Evolutionary conservation across 2,888 invertebrate species (phyloP).

Genomic region (Drosophila neonasuta): DNA sequence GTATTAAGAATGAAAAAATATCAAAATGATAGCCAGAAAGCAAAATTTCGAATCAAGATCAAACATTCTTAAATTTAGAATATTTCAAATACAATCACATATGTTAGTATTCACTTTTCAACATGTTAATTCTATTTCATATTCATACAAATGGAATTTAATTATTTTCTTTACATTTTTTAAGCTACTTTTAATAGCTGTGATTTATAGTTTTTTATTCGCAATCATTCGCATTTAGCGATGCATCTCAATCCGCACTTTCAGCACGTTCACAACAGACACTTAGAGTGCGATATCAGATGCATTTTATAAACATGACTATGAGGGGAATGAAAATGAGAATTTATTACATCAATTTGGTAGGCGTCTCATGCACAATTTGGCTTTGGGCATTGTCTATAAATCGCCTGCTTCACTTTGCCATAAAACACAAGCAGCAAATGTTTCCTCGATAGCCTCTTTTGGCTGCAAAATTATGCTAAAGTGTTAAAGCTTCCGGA

Average conservation of each 20-base stretch:
- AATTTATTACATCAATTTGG: slow-evolving; percentile 15
- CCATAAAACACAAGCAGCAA: slow-evolving; percentile 45
- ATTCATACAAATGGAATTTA: too few species aligned
- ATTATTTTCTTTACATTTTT: too few species aligned
- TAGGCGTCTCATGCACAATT: background rate
- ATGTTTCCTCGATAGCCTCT: slow-evolving; percentile 58
- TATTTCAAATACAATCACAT: too few species aligned
- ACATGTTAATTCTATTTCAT: too few species aligned
- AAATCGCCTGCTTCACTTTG: slow-evolving; percentile 30
- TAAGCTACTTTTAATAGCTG: too few species aligned
- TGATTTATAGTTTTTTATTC: too few species aligned
- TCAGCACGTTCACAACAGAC: background rate
- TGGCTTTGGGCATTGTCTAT: slow-evolving; percentile 8
- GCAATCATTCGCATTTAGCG: background rate
- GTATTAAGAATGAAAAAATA: too few species aligned
- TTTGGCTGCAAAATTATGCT: slow-evolving; percentile 63
- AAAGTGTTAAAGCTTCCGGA: slow-evolving; percentile 67
- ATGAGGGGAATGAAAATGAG: background rate
- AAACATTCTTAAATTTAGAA: too few species aligned
- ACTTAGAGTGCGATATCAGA: background rate
- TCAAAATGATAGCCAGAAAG: too few species aligned
- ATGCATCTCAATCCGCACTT: background rate
- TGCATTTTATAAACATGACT: background rate
- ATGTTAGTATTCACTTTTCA: too few species aligned
- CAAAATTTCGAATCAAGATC: too few species aligned